A percentile compares a stretch with the other conserved stretches of the same genome.
Conservation (phyloP, 2,113 vertebrate species). For the Synchiropus splendidus region DNA sequence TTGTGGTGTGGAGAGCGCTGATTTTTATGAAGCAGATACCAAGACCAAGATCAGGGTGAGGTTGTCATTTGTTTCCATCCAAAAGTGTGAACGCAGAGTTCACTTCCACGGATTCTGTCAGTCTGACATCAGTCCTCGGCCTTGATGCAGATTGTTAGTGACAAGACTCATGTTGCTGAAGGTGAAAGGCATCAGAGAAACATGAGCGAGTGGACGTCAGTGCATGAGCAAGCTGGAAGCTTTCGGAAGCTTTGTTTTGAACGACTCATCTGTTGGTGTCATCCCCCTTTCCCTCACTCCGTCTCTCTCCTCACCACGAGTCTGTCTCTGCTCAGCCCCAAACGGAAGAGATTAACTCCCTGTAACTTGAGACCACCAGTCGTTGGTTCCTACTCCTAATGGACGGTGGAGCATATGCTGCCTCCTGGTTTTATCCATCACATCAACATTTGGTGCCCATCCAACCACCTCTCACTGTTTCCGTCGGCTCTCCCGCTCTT, state of each 20-base stretch:
- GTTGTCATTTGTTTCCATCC: not conserved
- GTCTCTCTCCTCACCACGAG: slow-evolving; percentile 11
- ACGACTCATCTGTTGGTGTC: slow-evolving; percentile 7
- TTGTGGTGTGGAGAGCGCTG: too few species aligned
- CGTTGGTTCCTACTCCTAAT: too few species aligned
- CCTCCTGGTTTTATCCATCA: too few species aligned
- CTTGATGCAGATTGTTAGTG: slow-evolving; percentile 34
- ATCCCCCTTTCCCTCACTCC: slow-evolving; percentile 12
- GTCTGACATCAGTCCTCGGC: not conserved
- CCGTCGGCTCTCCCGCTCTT: not conserved
- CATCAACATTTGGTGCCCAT: too few species aligned
- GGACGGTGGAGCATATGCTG: too few species aligned
- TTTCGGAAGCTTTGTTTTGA: too few species aligned
- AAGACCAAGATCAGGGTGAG: too few species aligned
- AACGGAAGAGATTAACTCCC: not conserved
- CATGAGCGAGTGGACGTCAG: too few species aligned
- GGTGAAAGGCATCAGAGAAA: slow-evolving; percentile 18
- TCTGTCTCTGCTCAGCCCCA: slow-evolving; percentile 7
- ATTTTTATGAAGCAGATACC: too few species aligned
- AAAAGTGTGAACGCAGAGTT: not conserved
- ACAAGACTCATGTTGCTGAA: slow-evolving; percentile 28
- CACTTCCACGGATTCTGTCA: not conserved
- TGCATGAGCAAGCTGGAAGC: too few species aligned
- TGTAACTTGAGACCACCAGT: too few species aligned
- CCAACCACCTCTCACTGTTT: slow-evolving; percentile 16